Conservation (phyloP, 1,140 invertebrate genomes). For the Bombus superbus region DNA sequence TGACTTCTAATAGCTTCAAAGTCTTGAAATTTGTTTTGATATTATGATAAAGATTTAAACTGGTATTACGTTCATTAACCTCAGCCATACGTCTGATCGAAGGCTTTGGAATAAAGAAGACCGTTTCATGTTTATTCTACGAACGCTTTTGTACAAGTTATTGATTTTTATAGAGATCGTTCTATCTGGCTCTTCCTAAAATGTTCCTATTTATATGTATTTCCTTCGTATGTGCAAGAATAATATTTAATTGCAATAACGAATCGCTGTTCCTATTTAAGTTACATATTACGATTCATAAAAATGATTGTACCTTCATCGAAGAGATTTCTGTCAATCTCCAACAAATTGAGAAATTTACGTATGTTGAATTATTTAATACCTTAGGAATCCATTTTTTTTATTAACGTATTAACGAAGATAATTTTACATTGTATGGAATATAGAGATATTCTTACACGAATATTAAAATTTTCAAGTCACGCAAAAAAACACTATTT, state of each 20-base stretch:
- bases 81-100: background rate
- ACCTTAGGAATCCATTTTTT: slow-evolving; percentile 10
- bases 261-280: slow-evolving; percentile 40
- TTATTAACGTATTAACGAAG: slow-evolving; percentile 23
- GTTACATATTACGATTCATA: background rate
- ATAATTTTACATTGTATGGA: background rate
- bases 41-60: background rate
- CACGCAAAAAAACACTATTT: too few species aligned
- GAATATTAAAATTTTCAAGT: background rate
- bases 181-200: background rate
- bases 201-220: slow-evolving; percentile 35
- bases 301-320: background rate
- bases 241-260: slow-evolving; percentile 33
- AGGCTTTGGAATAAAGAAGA: background rate
- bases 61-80: background rate
- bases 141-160: background rate
- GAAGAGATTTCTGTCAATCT: background rate
- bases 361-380: background rate
- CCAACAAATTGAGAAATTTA: background rate
- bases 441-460: background rate
- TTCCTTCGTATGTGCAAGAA: background rate
- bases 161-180: background rate
- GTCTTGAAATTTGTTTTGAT: background rate
- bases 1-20: background rate
- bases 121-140: background rate